Base-by-base conservation (phyloP, 2,797 vertebrate species). In the Crocidura indochinensis region DNA sequence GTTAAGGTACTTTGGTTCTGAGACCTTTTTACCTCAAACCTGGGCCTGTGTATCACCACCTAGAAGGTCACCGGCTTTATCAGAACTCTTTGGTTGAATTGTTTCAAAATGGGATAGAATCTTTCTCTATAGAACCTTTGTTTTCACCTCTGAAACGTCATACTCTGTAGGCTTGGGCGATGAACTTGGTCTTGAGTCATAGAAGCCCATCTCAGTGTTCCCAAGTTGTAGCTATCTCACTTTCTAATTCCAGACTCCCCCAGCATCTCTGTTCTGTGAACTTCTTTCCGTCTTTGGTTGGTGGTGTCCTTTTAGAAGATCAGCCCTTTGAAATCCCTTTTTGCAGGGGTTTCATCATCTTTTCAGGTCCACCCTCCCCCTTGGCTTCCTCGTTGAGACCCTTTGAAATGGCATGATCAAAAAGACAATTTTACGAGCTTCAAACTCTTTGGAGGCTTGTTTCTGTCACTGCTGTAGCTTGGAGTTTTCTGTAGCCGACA, bases 131-230 rank as follows among this genome's bases (percentile, higher is more conserved):
- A 4, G 38, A 38, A 38, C 38, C 38, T 38, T 38, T 38, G 38
- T 38, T 46, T 0, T 6, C 4, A 1, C n/a, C 14, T 0, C 53
- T 4, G 44, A 72, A 47, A 72, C 1, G 31, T 2, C 38, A 24
- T 3, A 3, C 31, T 60, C n/a, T 20, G 15, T 46, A 7, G 56
- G 22, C 49, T 27, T 65, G 3, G 4, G 1, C 3, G 26, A 53
- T 15, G 1, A 60, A n/a, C 64, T 3, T 53, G 22, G 22, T 47
- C 47, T 38, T 38, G 38, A 38, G 2, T 38, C 44, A 26, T 4
- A 1, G 31, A 7, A 14, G 15, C 47, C 29, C 20, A 2, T 26
- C 26, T 8, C 24, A 67, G 27, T 46, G n/a, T 19, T 31, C 68
- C 14, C 5, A 83, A 56, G 44, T 75, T 51, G n/a, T 64, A 62